A percentile compares a stretch with the other conserved stretches of the same genome.
Evolutionary conservation across 2,113 vertebrate genomes (phyloP).

Genomic region (Agelaius phoeniceus): DNA sequence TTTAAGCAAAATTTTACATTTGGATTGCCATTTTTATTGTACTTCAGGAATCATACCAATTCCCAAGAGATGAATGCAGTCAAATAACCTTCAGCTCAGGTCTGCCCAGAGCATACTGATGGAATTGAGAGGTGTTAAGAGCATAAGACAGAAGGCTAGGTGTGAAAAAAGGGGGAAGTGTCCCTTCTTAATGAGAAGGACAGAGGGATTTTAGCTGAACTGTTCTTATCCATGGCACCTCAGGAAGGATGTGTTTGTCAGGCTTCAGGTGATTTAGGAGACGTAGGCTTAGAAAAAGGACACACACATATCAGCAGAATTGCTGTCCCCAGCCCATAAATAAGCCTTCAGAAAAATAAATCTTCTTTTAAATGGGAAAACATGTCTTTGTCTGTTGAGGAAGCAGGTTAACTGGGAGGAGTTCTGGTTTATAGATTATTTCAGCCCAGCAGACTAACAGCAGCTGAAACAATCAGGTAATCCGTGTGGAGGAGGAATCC

Average conservation of each 20-base stretch:
- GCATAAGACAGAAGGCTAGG: neutral
- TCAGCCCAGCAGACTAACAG: neutral
- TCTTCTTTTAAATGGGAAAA: neutral
- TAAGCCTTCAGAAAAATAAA: neutral
- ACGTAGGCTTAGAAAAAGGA: neutral
- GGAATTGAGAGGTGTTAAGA: neutral
- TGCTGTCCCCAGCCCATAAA: neutral
- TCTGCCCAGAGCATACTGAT: neutral
- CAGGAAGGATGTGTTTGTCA: neutral
- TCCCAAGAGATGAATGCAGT: neutral
- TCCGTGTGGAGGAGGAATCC: neutral
- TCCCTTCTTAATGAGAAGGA: neutral
- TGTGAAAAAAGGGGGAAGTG: neutral
- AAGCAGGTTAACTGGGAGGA: neutral
- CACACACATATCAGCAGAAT: neutral
- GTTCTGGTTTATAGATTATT: neutral
- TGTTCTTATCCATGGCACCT: neutral
- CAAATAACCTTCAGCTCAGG: neutral
- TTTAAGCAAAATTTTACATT: neutral
- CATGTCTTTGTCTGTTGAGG: neutral
- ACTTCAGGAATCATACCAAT: neutral
- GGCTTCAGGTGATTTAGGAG: constrained; percentile 16
- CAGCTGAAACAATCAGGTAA: neutral
- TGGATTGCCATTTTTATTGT: neutral
- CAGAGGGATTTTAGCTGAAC: neutral